Conservation (phyloP, 1,140 invertebrate species). For the Zaprionus nigranus region DNA sequence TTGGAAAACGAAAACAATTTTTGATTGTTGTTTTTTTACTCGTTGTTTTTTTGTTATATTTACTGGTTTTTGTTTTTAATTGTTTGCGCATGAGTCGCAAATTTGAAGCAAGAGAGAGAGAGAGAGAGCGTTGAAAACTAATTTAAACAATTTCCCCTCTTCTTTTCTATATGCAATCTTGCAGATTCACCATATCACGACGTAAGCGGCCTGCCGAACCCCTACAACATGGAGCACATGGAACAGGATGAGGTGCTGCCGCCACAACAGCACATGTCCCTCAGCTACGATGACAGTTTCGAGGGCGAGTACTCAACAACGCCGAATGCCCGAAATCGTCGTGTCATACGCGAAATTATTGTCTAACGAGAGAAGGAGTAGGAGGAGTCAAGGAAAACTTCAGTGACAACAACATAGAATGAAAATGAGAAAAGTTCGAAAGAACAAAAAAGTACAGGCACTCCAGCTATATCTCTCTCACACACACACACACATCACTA, state of each 20-base stretch:
- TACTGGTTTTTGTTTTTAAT: slow-evolving; percentile 73
- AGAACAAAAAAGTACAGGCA: slow-evolving; percentile 19
- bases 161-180: slow-evolving; percentile 41
- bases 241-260: slow-evolving; percentile 89
- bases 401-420: slow-evolving; percentile 8
- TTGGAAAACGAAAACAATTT: slow-evolving; percentile 32
- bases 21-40: slow-evolving; percentile 37
- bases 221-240: slow-evolving; percentile 91
- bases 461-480: slow-evolving; percentile 23
- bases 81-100: slow-evolving; percentile 74
- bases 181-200: slow-evolving; percentile 96
- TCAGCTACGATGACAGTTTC: slow-evolving; percentile 95
- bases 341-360: slow-evolving; percentile 97
- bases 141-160: slow-evolving; percentile 67
- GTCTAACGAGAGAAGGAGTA: slow-evolving; percentile 87
- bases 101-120: slow-evolving; percentile 19
- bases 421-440: slow-evolving; percentile 7
- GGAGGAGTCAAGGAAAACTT: slow-evolving; percentile 23
- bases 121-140: slow-evolving; percentile 55
- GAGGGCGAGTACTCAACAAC: slow-evolving; percentile 97
- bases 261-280: slow-evolving; percentile 92
- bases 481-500: background rate
- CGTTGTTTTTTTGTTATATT: slow-evolving; percentile 30
- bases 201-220: slow-evolving; percentile 94
- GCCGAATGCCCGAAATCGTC: slow-evolving; percentile 93